These are phyloP conservation scores for Styela clava DNA, from an alignment of 23 tunicate genomes.

Conservation along the genomic window DNA sequence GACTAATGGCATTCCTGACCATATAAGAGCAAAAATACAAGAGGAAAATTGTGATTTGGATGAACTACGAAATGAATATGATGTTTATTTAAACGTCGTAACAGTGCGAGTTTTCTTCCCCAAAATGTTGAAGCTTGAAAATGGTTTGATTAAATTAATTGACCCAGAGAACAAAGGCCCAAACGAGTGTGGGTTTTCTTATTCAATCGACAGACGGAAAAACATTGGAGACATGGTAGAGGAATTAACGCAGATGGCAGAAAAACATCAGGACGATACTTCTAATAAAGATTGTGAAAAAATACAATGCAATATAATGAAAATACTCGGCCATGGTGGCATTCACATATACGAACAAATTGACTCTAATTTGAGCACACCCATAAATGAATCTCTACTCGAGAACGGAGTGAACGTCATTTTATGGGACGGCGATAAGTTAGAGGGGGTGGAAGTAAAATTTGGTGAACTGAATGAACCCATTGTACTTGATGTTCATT, in stretches of 20 bases:
- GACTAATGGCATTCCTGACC: slow-evolving; percentile 20
- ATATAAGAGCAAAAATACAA: slow-evolving; percentile 22
- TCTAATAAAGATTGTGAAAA: not conserved
- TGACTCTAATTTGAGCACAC: not conserved
- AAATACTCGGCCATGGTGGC: slow-evolving; percentile 40
- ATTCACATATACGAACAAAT: slow-evolving; percentile 37
- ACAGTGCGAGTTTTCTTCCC: slow-evolving; percentile 16
- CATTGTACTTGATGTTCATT: slow-evolving; percentile 6
- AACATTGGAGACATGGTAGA: slow-evolving; percentile 5
- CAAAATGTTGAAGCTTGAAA: slow-evolving; percentile 11
- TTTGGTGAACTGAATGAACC: slow-evolving; percentile 22
- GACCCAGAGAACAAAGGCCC: slow-evolving; percentile 7
- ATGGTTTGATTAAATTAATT: slow-evolving; percentile 23
- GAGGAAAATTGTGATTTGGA: slow-evolving; percentile 36
- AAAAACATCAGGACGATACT: slow-evolving; percentile 11
- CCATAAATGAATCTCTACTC: slow-evolving; percentile 19
- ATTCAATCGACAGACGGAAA: slow-evolving; percentile 26
- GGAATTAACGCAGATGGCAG: not conserved
- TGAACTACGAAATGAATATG: slow-evolving; percentile 26
- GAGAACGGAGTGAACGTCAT: slow-evolving; percentile 23
- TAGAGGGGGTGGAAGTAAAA: not conserved
- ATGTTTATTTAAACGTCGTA: slow-evolving; percentile 22
- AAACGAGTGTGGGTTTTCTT: not conserved
- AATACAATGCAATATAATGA: slow-evolving; percentile 1
- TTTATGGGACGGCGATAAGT: slow-evolving; percentile 33